A percentile compares a stretch with the other conserved stretches of the same genome.
Conservation (phyloP, 2,797 vertebrate species). For the Etheostoma nigrum region DNA sequence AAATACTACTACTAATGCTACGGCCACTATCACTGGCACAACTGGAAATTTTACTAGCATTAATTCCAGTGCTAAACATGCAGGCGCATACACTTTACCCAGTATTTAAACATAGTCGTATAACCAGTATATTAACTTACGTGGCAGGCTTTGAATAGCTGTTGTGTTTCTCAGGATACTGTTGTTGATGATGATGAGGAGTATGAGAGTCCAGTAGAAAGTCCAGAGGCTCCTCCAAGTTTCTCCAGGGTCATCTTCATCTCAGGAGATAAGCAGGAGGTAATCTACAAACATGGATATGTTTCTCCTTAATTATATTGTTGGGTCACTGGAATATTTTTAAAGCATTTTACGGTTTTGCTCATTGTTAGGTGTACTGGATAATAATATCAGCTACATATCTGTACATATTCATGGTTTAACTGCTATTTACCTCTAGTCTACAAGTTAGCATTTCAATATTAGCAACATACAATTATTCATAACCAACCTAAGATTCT, state of each 20-base stretch:
- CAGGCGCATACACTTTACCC: background rate
- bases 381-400: background rate
- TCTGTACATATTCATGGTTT: background rate
- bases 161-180: constrained; percentile 54
- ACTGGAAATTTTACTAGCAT: background rate
- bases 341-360: background rate
- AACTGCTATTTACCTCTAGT: background rate
- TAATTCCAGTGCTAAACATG: background rate
- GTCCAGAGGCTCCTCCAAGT: constrained; percentile 69
- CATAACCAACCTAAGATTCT: constrained; percentile 5
- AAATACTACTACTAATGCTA: background rate
- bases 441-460: background rate
- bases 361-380: background rate
- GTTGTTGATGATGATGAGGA: constrained; percentile 37
- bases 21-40: background rate
- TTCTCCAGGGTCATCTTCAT: constrained; percentile 68
- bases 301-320: background rate
- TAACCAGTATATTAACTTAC: constrained; percentile 10
- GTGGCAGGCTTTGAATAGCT: constrained; percentile 11
- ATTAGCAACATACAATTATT: background rate
- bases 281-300: constrained; percentile 37
- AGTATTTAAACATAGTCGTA: background rate
- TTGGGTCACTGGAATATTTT: background rate
- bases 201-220: constrained; percentile 65
- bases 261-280: constrained; percentile 77